A percentile compares a stretch with the other conserved stretches of the same genome.
Conservation (phyloP, 2,888 invertebrate species). For the Stegana nigrithorax region DNA sequence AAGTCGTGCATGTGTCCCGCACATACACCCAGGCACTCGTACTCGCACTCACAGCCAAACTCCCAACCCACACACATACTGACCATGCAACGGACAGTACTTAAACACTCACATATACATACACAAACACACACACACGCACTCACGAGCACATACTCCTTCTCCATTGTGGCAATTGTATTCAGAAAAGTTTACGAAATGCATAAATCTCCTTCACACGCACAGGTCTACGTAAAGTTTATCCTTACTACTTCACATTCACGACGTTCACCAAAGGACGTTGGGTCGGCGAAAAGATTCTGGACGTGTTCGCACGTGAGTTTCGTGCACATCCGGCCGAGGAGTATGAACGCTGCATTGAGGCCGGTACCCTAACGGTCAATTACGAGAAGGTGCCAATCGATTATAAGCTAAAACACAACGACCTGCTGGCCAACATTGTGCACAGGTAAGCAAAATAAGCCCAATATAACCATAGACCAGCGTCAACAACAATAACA, state of each 20-base stretch:
- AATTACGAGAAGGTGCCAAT: slow-evolving; percentile 92
- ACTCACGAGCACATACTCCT: background rate
- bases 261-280: slow-evolving; percentile 96
- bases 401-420: slow-evolving; percentile 92
- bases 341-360: slow-evolving; percentile 91
- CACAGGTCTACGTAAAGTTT: slow-evolving; percentile 89
- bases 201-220: slow-evolving; percentile 13
- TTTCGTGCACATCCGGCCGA: slow-evolving; percentile 95
- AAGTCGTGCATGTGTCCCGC: background rate
- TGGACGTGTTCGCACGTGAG: slow-evolving; percentile 92
- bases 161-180: background rate
- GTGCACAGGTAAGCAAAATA: slow-evolving; percentile 85
- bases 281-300: slow-evolving; percentile 93
- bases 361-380: slow-evolving; percentile 90
- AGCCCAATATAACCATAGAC: too few relatives aligned
- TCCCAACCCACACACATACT: background rate
- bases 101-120: slow-evolving; percentile 17
- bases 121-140: slow-evolving; percentile 3
- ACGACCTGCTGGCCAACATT: slow-evolving; percentile 91
- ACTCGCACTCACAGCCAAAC: too few relatives aligned
- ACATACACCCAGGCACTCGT: too few relatives aligned
- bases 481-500: too few relatives aligned
- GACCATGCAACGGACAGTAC: too few relatives aligned
- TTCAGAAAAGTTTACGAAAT: slow-evolving; percentile 13
- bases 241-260: slow-evolving; percentile 97